Base-by-base conservation (phyloP, 2,888 invertebrate species). In the Chorisops tibialis region DNA sequence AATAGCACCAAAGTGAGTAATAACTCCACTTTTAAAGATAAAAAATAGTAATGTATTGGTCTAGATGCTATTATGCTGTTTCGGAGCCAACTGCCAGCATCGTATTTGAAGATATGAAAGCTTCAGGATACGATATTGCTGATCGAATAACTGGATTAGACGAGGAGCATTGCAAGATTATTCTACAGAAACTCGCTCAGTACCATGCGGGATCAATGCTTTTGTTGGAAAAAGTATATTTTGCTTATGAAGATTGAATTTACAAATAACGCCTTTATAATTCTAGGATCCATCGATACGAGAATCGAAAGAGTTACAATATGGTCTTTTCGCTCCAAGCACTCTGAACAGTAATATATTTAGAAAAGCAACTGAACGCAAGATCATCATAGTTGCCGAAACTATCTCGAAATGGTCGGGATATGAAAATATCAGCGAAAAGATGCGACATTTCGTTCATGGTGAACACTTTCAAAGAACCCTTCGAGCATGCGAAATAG, bases 141-240 rank as follows among this genome's bases (percentile, higher is more conserved):
- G 79, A 79, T 66, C 77, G 84, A 45, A 79, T 80, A 65, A 69
- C 70, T 59, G 83, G 84, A n/a, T 75, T 84, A 24, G 82, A 85
- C 70, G 75, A 81, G 68, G 73, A 76, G 12, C 84, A 84, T 69
- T 79, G 79, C 63, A 69, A 78, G 43, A 67, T 81, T 37, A 79
- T 82, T 7, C 68, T 84, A 1, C 74, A 74, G 61, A 81, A 81
- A 69, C 69, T 84, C 69, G 84, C 81, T 2, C 78, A 75, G 67
- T 81, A 82, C 68, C 84, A 84, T 69, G 84, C 83, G 11, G 78
- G 79, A 14, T 83, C 83, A 1, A 79, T 83, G 64, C 75, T 82
- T 39, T 68, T 83, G 62, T 76, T 75, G 50, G 79, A 82, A 68
- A 81, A 81, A 77, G 83, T 83, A 72, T 70, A 69, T n/a, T n/a